A percentile compares a stretch with the other conserved stretches of the same genome.
phyloP scores from a whole-genome alignment of 2,797 vertebrate species.

The Gobio occitaniae region DNA sequence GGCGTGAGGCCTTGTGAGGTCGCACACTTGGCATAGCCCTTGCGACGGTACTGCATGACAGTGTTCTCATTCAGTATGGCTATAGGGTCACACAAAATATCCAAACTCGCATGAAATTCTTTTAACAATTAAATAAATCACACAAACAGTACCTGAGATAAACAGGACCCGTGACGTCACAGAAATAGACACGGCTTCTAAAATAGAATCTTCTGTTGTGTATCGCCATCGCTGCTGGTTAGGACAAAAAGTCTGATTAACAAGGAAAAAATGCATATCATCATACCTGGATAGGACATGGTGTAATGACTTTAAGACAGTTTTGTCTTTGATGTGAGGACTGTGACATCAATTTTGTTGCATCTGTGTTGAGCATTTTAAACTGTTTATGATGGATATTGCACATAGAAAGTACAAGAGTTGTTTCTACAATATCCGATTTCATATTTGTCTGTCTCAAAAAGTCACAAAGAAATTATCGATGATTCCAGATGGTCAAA shows the following conservation, averaged over 20 bases:
- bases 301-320: neutral
- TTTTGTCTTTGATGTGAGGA: neutral
- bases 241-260: neutral
- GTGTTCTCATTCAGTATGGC: neutral
- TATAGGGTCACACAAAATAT: neutral
- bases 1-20: too few relatives aligned
- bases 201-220: neutral
- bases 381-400: neutral
- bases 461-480: neutral
- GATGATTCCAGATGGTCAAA: neutral
- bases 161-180: too few relatives aligned
- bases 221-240: neutral
- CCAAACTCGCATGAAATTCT: neutral
- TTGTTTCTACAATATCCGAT: neutral
- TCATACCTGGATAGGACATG: neutral
- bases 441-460: neutral
- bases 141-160: neutral
- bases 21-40: too few relatives aligned
- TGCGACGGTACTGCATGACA: too few relatives aligned
- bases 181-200: too few relatives aligned
- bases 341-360: neutral
- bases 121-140: neutral
- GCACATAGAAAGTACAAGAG: neutral
- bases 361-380: neutral
- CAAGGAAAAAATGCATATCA: neutral